Percentiles rank a stretch among this genome's conserved stretches.
Conservation (phyloP, 2,797 vertebrate species). For the Monodelphis domestica region DNA sequence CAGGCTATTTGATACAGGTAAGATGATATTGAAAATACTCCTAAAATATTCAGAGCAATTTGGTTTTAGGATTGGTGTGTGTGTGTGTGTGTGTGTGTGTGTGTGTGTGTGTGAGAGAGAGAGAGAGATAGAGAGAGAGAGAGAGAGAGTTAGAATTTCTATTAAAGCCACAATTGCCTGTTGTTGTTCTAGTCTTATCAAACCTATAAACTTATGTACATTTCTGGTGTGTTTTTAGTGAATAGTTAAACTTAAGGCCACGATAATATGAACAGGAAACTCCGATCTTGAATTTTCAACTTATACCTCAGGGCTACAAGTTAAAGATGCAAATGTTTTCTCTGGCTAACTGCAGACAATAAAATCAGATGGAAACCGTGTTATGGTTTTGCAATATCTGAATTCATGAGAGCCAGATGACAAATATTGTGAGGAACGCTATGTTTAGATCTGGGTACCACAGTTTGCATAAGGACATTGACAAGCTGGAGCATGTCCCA, state of each 20-base stretch:
- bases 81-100: neutral
- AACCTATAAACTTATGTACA: neutral
- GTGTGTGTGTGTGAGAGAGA: too few species aligned
- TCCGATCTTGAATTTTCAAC: neutral
- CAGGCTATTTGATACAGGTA: neutral
- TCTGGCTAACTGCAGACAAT: neutral
- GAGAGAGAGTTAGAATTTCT: neutral
- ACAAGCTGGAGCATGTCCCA: neutral
- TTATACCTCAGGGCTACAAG: neutral
- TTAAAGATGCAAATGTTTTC: neutral
- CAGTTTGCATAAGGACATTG: neutral
- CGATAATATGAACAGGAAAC: neutral
- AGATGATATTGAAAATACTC: neutral
- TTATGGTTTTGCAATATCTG: neutral
- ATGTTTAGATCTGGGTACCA: neutral
- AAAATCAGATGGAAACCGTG: neutral
- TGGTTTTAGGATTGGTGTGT: neutral
- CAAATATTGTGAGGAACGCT: neutral
- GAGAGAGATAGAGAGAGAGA: too few species aligned
- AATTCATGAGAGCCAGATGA: neutral
- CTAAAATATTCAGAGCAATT: neutral
- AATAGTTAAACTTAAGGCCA: neutral
- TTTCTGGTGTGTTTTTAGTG: accelerated
- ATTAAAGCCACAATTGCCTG: neutral
- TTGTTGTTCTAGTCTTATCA: neutral